Evolutionary conservation across 2,797 vertebrate genomes (phyloP).

Genomic region (Bradypodion ventrale): DNA sequence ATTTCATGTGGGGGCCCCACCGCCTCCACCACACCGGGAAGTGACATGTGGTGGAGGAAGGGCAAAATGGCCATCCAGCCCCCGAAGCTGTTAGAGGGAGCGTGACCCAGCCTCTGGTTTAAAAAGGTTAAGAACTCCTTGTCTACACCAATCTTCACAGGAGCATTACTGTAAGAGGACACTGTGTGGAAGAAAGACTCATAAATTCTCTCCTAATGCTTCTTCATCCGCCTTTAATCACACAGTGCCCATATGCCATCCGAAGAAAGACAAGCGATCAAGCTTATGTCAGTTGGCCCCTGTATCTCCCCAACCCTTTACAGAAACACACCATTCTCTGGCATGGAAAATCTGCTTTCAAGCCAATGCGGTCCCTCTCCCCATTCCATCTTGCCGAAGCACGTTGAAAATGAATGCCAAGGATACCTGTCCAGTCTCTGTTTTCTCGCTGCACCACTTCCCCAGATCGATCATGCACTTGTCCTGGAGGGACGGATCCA

Average conservation of each 20-base stretch:
- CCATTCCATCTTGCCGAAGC: background rate
- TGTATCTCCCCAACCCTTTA: too few relatives aligned
- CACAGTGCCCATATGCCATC: background rate
- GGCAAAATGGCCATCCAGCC: too few relatives aligned
- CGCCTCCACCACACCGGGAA: too few relatives aligned
- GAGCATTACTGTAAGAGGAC: background rate
- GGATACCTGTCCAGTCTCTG: constrained; percentile 87
- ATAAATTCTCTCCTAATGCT: background rate
- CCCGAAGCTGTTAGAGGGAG: too few relatives aligned
- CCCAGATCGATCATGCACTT: constrained; percentile 95
- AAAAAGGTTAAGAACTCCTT: too few relatives aligned
- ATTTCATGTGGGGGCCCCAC: too few relatives aligned
- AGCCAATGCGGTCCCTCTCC: background rate
- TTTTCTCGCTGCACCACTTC: constrained; percentile 98
- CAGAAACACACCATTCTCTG: background rate
- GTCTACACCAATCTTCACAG: background rate
- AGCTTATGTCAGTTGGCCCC: background rate
- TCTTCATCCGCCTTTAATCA: background rate
- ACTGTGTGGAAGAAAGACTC: background rate
- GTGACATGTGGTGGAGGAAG: too few relatives aligned
- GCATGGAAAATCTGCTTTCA: background rate
- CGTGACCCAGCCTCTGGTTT: too few relatives aligned
- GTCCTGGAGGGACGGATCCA: constrained; percentile 92
- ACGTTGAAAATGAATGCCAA: background rate
- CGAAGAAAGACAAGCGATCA: background rate